Conservation (phyloP, 2,888 invertebrate species). For the Ennomos fuscantarius region DNA sequence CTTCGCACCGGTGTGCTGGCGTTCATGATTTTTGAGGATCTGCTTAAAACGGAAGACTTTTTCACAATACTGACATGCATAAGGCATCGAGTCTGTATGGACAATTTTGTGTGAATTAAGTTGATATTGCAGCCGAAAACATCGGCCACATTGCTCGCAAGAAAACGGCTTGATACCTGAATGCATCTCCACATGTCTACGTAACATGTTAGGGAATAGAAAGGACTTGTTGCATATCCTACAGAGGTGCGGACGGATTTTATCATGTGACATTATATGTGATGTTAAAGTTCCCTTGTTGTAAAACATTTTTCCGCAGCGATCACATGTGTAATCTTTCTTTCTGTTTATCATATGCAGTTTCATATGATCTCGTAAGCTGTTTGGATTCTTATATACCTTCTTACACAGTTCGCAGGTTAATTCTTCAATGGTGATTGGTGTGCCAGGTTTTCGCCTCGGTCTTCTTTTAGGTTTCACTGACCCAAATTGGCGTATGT, state of each 20-base stretch:
- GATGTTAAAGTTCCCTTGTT: conserved; percentile 76
- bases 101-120: conserved; percentile 90
- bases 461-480: conserved; percentile 61
- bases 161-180: conserved; percentile 73
- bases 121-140: conserved; percentile 86
- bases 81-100: conserved; percentile 92
- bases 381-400: conserved; percentile 67
- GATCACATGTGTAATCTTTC: conserved; percentile 73
- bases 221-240: conserved; percentile 76
- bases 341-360: conserved; percentile 80
- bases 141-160: conserved; percentile 40
- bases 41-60: conserved; percentile 91
- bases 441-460: conserved; percentile 66
- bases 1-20: conserved; percentile 35
- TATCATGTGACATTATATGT: conserved; percentile 75
- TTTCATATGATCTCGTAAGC: conserved; percentile 37
- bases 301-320: conserved; percentile 77
- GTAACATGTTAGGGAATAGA: conserved; percentile 72
- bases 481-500: conserved; percentile 58
- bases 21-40: conserved; percentile 49
- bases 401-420: conserved; percentile 73
- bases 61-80: conserved; percentile 90
- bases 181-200: conserved; percentile 77
- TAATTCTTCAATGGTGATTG: conserved; percentile 68
- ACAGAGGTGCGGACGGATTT: conserved; percentile 70